These are phyloP conservation scores for Dusona sp. DNA, from an alignment of 2,888 invertebrate genomes.

Conservation along the genomic window DNA sequence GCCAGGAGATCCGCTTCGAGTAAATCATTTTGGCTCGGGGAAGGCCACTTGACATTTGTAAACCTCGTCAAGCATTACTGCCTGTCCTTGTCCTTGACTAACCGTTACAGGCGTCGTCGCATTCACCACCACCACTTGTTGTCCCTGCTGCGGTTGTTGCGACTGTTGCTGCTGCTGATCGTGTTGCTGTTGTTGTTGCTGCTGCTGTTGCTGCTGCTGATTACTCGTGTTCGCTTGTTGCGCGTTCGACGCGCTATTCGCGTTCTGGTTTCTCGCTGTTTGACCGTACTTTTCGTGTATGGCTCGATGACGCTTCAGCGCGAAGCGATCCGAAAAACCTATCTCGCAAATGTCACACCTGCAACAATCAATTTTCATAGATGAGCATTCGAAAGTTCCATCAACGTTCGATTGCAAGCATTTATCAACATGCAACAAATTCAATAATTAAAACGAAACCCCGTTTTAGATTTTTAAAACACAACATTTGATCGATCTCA, in stretches of 20 bases:
- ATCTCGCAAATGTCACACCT: constrained; percentile 95
- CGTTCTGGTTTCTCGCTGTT: constrained; percentile 85
- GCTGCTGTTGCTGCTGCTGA: constrained; percentile 80
- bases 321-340: constrained; percentile 94
- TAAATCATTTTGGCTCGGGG: constrained; percentile 84
- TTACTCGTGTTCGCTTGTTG: constrained; percentile 85
- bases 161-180: constrained; percentile 78
- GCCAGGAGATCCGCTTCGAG: constrained; percentile 65
- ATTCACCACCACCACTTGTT: constrained; percentile 84
- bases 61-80: constrained; percentile 84
- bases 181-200: constrained; percentile 78
- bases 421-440: background rate
- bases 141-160: constrained; percentile 79
- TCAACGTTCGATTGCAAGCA: background rate
- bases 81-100: constrained; percentile 83
- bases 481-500: background rate
- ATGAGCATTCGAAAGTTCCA: background rate
- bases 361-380: constrained; percentile 70
- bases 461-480: background rate
- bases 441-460: background rate
- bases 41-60: constrained; percentile 84
- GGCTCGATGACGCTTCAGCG: constrained; percentile 93
- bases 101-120: constrained; percentile 83
- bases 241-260: constrained; percentile 85
- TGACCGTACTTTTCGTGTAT: constrained; percentile 95